phyloP scores from a whole-genome alignment of 2,797 vertebrate genomes.

The Rhinophrynus dorsalis region DNA sequence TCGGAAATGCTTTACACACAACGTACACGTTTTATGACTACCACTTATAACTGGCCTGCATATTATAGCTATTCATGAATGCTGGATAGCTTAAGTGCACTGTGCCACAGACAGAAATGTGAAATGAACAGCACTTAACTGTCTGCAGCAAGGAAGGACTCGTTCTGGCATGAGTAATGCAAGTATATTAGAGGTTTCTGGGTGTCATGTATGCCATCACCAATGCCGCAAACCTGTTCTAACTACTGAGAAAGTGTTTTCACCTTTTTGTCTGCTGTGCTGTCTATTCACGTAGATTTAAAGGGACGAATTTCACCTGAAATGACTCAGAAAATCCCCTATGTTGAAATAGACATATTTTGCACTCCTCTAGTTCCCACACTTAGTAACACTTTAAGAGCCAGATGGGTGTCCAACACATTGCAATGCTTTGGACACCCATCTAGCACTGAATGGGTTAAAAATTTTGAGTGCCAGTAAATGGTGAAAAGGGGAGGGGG shows the following conservation, averaged over 20 bases:
- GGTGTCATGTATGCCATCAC: slow-evolving; percentile 18
- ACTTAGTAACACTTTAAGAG: too few relatives aligned
- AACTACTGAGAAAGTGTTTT: neutral
- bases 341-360: too few relatives aligned
- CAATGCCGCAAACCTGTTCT: neutral
- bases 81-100: slow-evolving; percentile 1
- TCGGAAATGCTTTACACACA: slow-evolving; percentile 22
- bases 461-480: too few relatives aligned
- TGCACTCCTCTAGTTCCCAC: too few relatives aligned
- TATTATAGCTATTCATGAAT: neutral
- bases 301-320: too few relatives aligned
- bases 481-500: too few relatives aligned
- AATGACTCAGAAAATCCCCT: too few relatives aligned
- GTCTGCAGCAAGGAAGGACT: slow-evolving; percentile 2
- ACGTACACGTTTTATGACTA: slow-evolving; percentile 5
- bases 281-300: too few relatives aligned
- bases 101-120: slow-evolving; percentile 8
- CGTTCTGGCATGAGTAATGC: slow-evolving; percentile 23
- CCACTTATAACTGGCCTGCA: neutral
- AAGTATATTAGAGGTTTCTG: slow-evolving; percentile 18
- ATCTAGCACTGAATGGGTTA: too few relatives aligned
- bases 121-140: slow-evolving; percentile 33
- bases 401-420: too few relatives aligned
- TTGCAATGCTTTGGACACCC: too few relatives aligned
- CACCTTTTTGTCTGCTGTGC: neutral